Conservation (phyloP, 2,888 invertebrate genomes). For the Caradrina clavipalpis region DNA sequence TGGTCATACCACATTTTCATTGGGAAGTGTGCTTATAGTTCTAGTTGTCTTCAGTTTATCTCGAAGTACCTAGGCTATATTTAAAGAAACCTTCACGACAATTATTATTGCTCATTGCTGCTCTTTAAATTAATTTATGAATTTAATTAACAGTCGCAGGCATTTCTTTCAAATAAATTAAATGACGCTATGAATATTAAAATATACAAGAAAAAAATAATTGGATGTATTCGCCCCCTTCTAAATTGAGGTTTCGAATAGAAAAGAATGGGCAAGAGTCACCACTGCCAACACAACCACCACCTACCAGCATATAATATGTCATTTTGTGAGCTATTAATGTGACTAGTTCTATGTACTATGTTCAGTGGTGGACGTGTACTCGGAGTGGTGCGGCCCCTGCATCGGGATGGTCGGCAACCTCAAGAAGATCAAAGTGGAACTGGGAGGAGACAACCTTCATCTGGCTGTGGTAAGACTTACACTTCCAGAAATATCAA, state of each 20-base stretch:
- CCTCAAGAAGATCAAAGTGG: conserved; percentile 96
- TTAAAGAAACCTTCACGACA: too few relatives aligned
- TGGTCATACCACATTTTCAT: neutral
- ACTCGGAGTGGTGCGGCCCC: conserved; percentile 98
- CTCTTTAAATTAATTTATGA: too few relatives aligned
- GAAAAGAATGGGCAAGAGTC: too few relatives aligned
- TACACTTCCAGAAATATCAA: neutral
- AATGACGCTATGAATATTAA: neutral
- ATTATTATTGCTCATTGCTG: too few relatives aligned
- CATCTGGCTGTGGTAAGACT: conserved; percentile 93
- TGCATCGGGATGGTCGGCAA: conserved; percentile 96
- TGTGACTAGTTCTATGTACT: conserved; percentile 6
- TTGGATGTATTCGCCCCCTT: too few relatives aligned
- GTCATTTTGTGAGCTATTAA: neutral
- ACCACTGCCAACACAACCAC: too few relatives aligned
- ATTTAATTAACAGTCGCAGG: too few relatives aligned
- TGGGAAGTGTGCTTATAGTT: too few relatives aligned
- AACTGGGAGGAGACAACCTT: conserved; percentile 95
- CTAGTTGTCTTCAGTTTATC: neutral
- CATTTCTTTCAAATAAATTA: neutral
- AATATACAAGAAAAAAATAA: too few relatives aligned
- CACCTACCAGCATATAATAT: too few relatives aligned
- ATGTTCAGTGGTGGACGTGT: conserved; percentile 94
- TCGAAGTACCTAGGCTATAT: neutral
- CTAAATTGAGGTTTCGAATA: too few relatives aligned